A percentile compares a stretch with the other conserved stretches of the same genome.
These are phyloP conservation scores for Sericinus montela DNA, from an alignment of 2,888 invertebrate genomes.

Conservation along the genomic window DNA sequence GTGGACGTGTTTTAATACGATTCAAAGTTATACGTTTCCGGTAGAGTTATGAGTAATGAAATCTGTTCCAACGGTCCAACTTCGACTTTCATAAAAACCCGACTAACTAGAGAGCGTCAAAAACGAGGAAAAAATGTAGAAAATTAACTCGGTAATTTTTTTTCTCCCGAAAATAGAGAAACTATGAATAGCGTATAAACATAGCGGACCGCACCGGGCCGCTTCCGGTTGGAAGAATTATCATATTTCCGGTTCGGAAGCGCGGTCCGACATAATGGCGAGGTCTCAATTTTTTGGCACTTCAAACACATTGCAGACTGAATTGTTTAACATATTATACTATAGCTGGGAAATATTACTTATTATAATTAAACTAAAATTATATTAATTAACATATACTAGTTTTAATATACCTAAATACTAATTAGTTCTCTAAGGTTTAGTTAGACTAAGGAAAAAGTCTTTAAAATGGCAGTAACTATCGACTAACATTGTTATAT, in stretches of 20 bases:
- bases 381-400: no score
- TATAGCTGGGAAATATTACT: not conserved
- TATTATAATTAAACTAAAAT: no score
- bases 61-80: conserved; percentile 5
- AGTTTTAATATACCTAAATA: no score
- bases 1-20: not conserved
- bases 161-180: conserved; percentile 3
- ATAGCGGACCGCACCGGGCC: conserved; percentile 14
- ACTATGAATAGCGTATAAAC: conserved; percentile 20
- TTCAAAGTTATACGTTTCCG: not conserved
- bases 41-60: conserved; percentile 2
- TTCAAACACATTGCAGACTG: not conserved
- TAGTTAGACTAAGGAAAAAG: no score
- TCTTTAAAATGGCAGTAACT: no score
- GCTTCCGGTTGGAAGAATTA: conserved; percentile 21
- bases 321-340: conserved; percentile 3
- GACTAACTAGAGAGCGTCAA: not conserved
- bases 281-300: conserved; percentile 4
- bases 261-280: not conserved
- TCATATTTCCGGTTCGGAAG: conserved; percentile 21
- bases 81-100: conserved; percentile 9
- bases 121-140: conserved; percentile 10
- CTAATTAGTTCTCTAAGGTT: no score
- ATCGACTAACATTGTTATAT: no score
- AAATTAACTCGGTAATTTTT: conserved; percentile 1